phyloP scores from a whole-genome alignment of 2,113 vertebrate species.

The Antennarius striatus region DNA sequence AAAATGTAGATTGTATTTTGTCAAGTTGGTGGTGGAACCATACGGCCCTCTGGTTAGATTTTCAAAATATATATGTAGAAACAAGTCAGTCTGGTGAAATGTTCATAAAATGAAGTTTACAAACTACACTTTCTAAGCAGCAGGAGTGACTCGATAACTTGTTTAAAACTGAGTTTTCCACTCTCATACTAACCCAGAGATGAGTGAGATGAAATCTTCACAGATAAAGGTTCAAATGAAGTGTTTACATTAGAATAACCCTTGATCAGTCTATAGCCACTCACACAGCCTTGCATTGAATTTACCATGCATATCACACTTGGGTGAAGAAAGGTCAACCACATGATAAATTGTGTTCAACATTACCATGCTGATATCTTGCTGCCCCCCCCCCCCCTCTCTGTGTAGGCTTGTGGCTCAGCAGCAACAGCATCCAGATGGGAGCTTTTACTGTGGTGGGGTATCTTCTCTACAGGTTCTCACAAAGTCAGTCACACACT shows the following conservation, averaged over 20 bases:
- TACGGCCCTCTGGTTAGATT: no score
- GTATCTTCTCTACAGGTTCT: constrained; percentile 74
- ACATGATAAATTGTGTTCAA: not conserved
- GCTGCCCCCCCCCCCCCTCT: constrained; percentile 1
- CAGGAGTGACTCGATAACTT: no score
- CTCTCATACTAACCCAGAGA: no score
- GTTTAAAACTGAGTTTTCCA: no score
- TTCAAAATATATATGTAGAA: no score
- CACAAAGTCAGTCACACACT: constrained; percentile 68
- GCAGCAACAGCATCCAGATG: constrained; percentile 57
- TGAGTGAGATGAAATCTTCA: no score
- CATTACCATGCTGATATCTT: constrained; percentile 5
- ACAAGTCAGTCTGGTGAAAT: no score
- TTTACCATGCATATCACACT: not conserved
- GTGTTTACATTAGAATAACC: not conserved
- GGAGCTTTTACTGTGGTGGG: constrained; percentile 67
- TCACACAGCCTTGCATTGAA: not conserved
- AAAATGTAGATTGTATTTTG: no score
- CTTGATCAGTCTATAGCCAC: not conserved
- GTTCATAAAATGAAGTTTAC: no score
- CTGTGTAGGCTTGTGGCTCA: constrained; percentile 60
- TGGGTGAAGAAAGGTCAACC: constrained; percentile 9
- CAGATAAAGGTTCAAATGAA: no score
- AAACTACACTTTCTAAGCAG: no score
- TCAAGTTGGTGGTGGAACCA: no score